Evolutionary conservation across 92 coral and sea anemone species (phyloP).

Genomic region (Heteractis magnifica): DNA sequence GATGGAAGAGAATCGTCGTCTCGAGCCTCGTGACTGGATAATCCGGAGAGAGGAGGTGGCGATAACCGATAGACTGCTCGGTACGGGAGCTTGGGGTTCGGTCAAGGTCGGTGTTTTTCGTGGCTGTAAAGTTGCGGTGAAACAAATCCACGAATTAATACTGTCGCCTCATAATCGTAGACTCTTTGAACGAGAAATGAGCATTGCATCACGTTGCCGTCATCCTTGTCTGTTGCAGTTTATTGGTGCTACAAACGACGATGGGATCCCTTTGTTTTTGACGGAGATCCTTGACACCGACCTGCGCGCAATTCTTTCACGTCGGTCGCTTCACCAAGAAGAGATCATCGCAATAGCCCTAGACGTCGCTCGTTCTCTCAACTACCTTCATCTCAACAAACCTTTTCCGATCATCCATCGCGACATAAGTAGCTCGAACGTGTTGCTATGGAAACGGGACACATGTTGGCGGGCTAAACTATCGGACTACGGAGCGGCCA

Average conservation of each 20-base stretch:
- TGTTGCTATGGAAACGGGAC: slow-evolving; percentile 91
- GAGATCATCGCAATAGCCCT: slow-evolving; percentile 71
- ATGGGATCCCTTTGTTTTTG: slow-evolving; percentile 80
- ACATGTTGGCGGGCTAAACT: slow-evolving; percentile 87
- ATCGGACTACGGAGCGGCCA: slow-evolving; percentile 97
- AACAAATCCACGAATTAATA: slow-evolving; percentile 87
- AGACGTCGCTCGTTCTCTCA: slow-evolving; percentile 82
- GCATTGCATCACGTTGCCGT: slow-evolving; percentile 92
- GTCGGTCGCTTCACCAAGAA: slow-evolving; percentile 86
- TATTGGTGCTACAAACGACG: slow-evolving; percentile 95
- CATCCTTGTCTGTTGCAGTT: slow-evolving; percentile 92
- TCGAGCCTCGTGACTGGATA: slow-evolving; percentile 99
- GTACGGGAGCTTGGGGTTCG: slow-evolving; percentile 94
- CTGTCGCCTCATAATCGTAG: slow-evolving; percentile 96
- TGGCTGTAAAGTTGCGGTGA: slow-evolving; percentile 83
- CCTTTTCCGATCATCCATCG: slow-evolving; percentile 96
- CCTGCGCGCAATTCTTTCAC: slow-evolving; percentile 68
- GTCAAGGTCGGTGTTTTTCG: slow-evolving; percentile 92
- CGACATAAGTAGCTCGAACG: slow-evolving; percentile 94
- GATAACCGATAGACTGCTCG: slow-evolving; percentile 63
- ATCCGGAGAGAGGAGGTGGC: slow-evolving; percentile 86
- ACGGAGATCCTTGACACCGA: slow-evolving; percentile 92
- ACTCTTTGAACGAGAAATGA: slow-evolving; percentile 95
- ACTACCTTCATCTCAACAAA: slow-evolving; percentile 87
- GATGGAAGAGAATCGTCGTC: slow-evolving; percentile 77